Percentiles rank a stretch among this genome's conserved stretches.
Evolutionary conservation across 2,113 vertebrate species (phyloP).

Genomic region (Tragulus kanchil): DNA sequence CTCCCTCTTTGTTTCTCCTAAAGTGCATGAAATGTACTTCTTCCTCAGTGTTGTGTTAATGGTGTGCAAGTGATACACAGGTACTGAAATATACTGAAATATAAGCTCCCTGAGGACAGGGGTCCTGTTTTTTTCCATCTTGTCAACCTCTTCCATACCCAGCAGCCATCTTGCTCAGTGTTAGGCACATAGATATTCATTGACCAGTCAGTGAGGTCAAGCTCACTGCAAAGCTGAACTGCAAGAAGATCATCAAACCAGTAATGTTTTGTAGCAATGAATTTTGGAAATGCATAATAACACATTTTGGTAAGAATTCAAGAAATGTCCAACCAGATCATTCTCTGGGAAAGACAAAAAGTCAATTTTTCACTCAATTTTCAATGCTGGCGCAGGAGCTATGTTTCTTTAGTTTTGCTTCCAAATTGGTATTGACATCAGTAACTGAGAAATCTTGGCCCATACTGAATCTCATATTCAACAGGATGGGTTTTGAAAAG

Average conservation of each 20-base stretch:
- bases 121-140: neutral
- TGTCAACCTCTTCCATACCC: neutral
- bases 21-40: neutral
- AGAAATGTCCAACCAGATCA: neutral
- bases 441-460: conserved; percentile 39
- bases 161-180: neutral
- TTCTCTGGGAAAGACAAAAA: conserved; percentile 54
- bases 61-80: neutral
- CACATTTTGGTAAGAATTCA: conserved; percentile 65
- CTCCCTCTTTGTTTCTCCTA: neutral
- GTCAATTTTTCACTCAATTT: conserved; percentile 46
- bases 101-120: neutral
- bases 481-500: conserved; percentile 63
- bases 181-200: neutral
- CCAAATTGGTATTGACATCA: neutral
- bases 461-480: conserved; percentile 63
- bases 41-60: neutral
- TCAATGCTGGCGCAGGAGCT: neutral
- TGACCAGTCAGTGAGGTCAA: neutral
- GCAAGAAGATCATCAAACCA: neutral
- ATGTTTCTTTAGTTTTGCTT: conserved; percentile 65
- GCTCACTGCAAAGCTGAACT: neutral
- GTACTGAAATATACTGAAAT: neutral
- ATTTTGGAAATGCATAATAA: conserved; percentile 30
- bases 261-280: conserved; percentile 18